Conservation (phyloP, 2,797 vertebrate species). For the Arnoldichthys spilopterus region DNA sequence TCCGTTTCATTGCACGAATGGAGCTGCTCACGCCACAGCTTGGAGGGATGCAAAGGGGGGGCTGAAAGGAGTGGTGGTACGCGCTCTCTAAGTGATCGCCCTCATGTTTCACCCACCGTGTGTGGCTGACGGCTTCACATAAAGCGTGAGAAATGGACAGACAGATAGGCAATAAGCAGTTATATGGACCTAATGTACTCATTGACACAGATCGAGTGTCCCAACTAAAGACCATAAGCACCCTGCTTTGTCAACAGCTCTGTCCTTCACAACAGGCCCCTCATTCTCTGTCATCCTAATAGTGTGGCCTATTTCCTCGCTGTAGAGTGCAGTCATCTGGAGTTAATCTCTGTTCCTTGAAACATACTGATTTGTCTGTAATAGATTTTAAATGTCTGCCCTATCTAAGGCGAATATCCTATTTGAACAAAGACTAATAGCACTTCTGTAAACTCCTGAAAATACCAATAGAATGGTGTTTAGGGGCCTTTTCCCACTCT, state of each 20-base stretch:
- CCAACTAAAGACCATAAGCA: conserved; percentile 68
- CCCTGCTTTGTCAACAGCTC: conserved; percentile 74
- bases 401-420: neutral
- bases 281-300: conserved; percentile 64
- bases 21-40: conserved; percentile 13
- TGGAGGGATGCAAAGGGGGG: conserved; percentile 27
- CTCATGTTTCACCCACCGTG: conserved; percentile 61
- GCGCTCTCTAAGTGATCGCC: conserved; percentile 39
- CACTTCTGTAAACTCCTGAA: neutral
- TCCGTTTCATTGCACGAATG: conserved; percentile 44
- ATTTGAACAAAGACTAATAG: neutral
- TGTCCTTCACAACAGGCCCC: conserved; percentile 55
- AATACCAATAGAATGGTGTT: too few relatives aligned
- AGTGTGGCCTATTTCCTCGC: conserved; percentile 57
- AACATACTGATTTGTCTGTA: conserved; percentile 26
- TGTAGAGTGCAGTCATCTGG: conserved; percentile 28
- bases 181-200: conserved; percentile 73
- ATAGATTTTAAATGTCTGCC: neutral
- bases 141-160: conserved; percentile 63
- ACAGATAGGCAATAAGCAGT: conserved; percentile 64
- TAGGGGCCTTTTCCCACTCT: neutral
- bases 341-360: conserved; percentile 31
- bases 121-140: conserved; percentile 61
- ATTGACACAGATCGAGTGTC: conserved; percentile 76
- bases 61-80: conserved; percentile 34